Base-by-base conservation (phyloP, 2,797 vertebrate species). In the Perodicticus potto region DNA sequence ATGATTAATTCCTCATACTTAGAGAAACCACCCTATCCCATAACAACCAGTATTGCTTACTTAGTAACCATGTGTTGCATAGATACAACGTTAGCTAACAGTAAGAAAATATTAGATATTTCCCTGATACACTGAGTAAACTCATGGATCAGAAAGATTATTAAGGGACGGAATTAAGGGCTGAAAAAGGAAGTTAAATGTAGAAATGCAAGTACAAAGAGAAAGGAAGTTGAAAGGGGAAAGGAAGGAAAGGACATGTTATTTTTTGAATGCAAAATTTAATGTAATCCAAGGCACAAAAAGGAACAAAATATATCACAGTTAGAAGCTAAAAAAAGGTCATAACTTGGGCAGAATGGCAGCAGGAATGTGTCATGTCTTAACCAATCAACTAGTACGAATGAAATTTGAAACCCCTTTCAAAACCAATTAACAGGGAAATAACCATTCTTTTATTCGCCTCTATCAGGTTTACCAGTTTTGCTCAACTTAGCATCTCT, bases 111-210 rank as follows among this genome's bases (percentile, higher is more conserved):
- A 20, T 78, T 69, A 91, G n/a, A 16, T 80, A 87, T 57, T 77
- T 93, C 84, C 72, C 76, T 25, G 27, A 59, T 29, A 95, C 32
- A 93, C 55, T n/a, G 76, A 65, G 11, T 61, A 94, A 93, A 77
- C 11, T 7, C 22, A 82, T 61, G 40, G 34, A 78, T 84, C 78
- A 80, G 8, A 45, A 88, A 95, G 14, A 93, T 16, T 73, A 61
- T 76, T 80, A 65, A 65, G 7, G 14, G 20, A 17, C 72, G 16
- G 43, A 93, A 95, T 55, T 61, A 72, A 72, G 59, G 70, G n/a
- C n/a, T 74, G 72, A n/a, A 74, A 76, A 73, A 81, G 34, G 17
- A 89, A 29, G 32, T 9, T 78, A n/a, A 4, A 85, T 70, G 59
- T 74, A 91, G 40, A 93, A 87, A 88, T 55, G 61, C 29, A 29